Conservation (phyloP, 2,888 invertebrate genomes). For the Thymelicus lineola region DNA sequence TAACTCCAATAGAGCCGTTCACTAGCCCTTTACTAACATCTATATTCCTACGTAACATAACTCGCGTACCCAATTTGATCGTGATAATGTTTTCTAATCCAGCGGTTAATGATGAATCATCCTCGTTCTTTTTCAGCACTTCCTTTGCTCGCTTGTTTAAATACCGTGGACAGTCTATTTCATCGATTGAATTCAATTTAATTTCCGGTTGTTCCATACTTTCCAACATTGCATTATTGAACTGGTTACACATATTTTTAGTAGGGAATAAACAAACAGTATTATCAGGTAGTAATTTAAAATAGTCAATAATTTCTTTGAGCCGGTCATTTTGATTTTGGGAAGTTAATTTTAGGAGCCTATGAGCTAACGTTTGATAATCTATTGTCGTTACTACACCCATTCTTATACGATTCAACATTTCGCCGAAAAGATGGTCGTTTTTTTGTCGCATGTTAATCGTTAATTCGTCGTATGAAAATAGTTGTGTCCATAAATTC, state of each 20-base stretch:
- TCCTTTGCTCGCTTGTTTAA: not conserved
- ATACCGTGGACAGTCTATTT: conserved; percentile 36
- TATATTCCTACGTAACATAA: conserved; percentile 43
- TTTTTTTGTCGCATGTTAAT: conserved; percentile 40
- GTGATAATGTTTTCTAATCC: conserved; percentile 42
- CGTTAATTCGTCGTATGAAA: conserved; percentile 40
- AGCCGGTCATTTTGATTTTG: too few relatives aligned
- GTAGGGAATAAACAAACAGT: too few relatives aligned
- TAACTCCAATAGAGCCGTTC: conserved; percentile 41
- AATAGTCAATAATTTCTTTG: too few relatives aligned
- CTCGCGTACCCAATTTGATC: conserved; percentile 41
- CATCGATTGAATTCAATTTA: too few relatives aligned
- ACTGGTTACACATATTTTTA: too few relatives aligned
- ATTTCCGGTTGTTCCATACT: too few relatives aligned
- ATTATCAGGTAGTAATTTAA: too few relatives aligned
- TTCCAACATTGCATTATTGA: too few relatives aligned
- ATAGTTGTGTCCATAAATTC: conserved; percentile 49
- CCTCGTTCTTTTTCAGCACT: conserved; percentile 39
- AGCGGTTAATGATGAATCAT: conserved; percentile 43
- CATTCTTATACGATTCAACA: conserved; percentile 49
- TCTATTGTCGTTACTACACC: too few relatives aligned
- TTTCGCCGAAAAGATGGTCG: conserved; percentile 49
- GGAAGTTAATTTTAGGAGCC: too few relatives aligned
- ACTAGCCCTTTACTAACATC: conserved; percentile 41
- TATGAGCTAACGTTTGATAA: too few relatives aligned